Base-by-base conservation (phyloP, 2,888 invertebrate species). In the Melieria crassipennis region DNA sequence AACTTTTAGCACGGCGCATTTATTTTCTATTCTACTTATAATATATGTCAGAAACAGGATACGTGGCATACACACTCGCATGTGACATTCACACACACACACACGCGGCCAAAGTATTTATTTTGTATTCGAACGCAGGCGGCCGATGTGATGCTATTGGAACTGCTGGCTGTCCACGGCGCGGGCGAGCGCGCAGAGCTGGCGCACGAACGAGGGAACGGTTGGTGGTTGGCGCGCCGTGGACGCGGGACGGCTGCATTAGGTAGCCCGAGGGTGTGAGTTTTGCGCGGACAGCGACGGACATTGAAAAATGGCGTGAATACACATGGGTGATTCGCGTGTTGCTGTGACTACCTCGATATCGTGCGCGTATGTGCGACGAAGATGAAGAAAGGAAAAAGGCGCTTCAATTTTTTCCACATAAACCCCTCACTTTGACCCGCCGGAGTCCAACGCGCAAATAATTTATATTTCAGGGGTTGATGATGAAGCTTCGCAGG, bases 1-100 rank as follows among this genome's bases (percentile, higher is more conserved):
- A 81, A 79, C 80, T 78, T 83, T 80, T 83, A 81, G 78, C 81
- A 79, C 79, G 78, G 79, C 80, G 80, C 81, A 83, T 82, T 83
- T 83, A 82, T 83, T 83, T 84, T 83, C 80, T 81, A 81, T 82
- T 82, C 78, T 79, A 80, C 81, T 83, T 81, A 83, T 83, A 81
- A 83, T 84, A 81, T 82, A 82, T 84, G 84, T 84, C 82, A 82
- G 79, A 80, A 81, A 81, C 83, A 83, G 82, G 82, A 82, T 81
- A 75, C 75, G 73, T 75, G 72, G 56, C 67, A 69, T 64, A 83
- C 80, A 82, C 75, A 78, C 77, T 76, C 58, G 50, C 62, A 70
- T 48, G 30, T 61, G 55, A 65, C 78, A 80, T 78, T 76, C 79
- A 79, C 63, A 68, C 65, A 70, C 57, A 61, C n/a, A n/a, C 58